These are phyloP conservation scores for Pelodytes ibericus DNA, from an alignment of 2,797 vertebrate species.

Conservation along the genomic window DNA sequence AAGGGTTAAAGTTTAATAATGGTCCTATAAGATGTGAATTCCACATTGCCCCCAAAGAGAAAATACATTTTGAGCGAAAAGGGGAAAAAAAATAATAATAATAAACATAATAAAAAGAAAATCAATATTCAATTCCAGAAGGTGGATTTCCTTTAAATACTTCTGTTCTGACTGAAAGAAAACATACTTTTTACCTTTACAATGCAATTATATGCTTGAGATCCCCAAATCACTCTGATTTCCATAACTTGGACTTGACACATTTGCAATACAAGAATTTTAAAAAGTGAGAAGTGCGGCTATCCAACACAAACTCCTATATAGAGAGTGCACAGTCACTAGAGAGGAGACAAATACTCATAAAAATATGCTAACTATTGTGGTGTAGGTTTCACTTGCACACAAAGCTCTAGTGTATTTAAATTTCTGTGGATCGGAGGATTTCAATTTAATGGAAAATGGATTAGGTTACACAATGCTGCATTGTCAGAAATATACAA, in stretches of 20 bases:
- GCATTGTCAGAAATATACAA: conserved; percentile 10
- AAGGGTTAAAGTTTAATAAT: no score
- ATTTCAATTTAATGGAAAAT: background rate
- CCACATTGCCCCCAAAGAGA: no score
- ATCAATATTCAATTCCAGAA: conserved; percentile 36
- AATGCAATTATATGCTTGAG: conserved; percentile 36
- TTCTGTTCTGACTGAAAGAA: conserved; percentile 14
- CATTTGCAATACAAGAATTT: conserved; percentile 2
- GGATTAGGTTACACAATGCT: background rate
- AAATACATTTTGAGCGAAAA: background rate
- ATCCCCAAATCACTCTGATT: conserved; percentile 30
- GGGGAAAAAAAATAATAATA: background rate
- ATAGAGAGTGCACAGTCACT: background rate
- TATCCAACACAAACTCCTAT: background rate
- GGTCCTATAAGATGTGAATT: no score
- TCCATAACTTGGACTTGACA: conserved; percentile 31
- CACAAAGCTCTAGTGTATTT: background rate
- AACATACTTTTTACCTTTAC: conserved; percentile 27
- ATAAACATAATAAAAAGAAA: conserved; percentile 19
- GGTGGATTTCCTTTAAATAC: conserved; percentile 9
- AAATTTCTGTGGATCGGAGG: background rate
- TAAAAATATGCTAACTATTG: conserved; percentile 7
- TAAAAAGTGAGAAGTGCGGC: conserved; percentile 5
- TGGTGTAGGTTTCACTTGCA: background rate
- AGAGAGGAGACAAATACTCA: conserved; percentile 5